Evolutionary conservation across 2,797 vertebrate species (phyloP), one percentile per base, ranked within the genome.

Genomic region (Pogonophryne albipinna): DNA sequence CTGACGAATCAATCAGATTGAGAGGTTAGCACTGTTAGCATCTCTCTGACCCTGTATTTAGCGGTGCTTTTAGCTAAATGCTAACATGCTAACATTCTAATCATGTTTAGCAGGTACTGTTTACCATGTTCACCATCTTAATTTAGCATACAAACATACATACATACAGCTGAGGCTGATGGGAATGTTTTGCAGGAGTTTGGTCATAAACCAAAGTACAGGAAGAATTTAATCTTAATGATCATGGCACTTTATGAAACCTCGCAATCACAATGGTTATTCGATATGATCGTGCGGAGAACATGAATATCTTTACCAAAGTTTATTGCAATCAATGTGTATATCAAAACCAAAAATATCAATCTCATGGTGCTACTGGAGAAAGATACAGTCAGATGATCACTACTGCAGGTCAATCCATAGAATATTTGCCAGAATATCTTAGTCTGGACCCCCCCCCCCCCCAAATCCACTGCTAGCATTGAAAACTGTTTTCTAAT

Each of bases 121-220:
- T 60, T 10, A 27, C 3, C 11, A 19, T 41, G 34, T 23, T 63
- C 42, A 11, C 49, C 56, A 59, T 58, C 44, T 9, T 56, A 31
- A 13, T 12, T 51, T 20, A 49, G 14, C 20, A 65, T 58, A 16
- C n/a, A 47, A 66, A 38, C 11, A 38, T 38, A 38, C 34, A 38
- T 38, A 38, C 34, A 38, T 38, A 38, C 34, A 38, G 34, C 34
- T 8, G 23, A 49, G 23, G 31, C 17, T 66, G 47, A 20, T 11
- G 31, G 70, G 44, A 41, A 49, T 34, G 53, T 70, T n/a, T 41
- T 27, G 14, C 44, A 56, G 69, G 12, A 38, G 10, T 71, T 63
- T 63, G 23, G 50, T 38, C 13, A 46, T n/a, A 47, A 64, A 64
- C 31, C 27, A 49, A n/a, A 65, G 13, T 17, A 13, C 10, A 27